These are phyloP conservation scores for Araneus ventricosus DNA, from an alignment of 1,140 invertebrate genomes.

Conservation along the genomic window DNA sequence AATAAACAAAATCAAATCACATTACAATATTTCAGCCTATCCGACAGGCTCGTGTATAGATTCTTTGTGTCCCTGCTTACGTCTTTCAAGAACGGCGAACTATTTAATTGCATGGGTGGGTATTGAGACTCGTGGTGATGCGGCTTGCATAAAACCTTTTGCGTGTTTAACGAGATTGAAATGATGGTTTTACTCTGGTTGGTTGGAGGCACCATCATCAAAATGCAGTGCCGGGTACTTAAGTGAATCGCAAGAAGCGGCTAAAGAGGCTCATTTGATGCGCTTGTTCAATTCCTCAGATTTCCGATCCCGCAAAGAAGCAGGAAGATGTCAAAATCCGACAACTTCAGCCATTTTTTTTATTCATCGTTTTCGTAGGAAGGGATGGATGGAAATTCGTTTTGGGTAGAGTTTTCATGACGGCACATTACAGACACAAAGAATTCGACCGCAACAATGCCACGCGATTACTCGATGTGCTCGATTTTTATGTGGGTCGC, in stretches of 20 bases:
- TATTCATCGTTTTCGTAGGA: neutral
- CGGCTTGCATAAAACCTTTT: neutral
- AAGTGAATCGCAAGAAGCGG: neutral
- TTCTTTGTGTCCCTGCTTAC: too few relatives aligned
- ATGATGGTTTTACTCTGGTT: constrained; percentile 1
- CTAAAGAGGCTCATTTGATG: neutral
- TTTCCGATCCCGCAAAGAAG: neutral
- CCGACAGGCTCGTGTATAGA: too few relatives aligned
- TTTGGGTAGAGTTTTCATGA: neutral
- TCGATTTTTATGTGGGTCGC: neutral
- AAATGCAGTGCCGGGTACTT: neutral
- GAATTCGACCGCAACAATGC: neutral
- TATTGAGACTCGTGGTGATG: neutral
- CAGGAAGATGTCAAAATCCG: neutral
- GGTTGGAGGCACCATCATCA: neutral
- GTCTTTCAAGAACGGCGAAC: neutral
- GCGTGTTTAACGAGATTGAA: constrained; percentile 21
- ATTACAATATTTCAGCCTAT: too few relatives aligned
- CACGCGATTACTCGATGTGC: neutral
- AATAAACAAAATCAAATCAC: too few relatives aligned
- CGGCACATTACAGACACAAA: neutral
- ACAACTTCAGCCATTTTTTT: neutral
- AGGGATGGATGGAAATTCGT: neutral
- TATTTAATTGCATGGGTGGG: neutral
- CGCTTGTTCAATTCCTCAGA: neutral